Evolutionary conservation across 1,140 invertebrate species (phyloP).

Genomic region (Drosophila guanche): DNA sequence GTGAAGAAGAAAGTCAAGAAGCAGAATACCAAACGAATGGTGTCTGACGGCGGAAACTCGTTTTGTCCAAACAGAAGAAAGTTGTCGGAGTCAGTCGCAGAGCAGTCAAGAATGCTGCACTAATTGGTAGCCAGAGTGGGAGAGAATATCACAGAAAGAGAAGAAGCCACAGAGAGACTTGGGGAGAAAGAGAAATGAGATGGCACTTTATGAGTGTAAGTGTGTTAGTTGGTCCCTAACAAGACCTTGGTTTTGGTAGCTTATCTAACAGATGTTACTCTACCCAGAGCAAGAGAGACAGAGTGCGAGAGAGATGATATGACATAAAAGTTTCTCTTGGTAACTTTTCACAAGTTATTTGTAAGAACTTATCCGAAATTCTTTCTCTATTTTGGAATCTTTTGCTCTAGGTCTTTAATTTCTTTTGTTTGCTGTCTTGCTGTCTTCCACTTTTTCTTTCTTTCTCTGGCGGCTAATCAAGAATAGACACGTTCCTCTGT

Average conservation of each 20-base stretch:
- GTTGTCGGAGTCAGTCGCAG: slow-evolving; percentile 19
- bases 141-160: neutral
- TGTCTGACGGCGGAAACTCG: slow-evolving; percentile 34
- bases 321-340: too few species aligned
- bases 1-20: slow-evolving; percentile 56
- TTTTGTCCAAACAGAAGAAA: slow-evolving; percentile 42
- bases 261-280: too few species aligned
- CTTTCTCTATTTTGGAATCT: neutral
- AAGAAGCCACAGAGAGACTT: neutral
- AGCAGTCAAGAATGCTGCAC: slow-evolving; percentile 37
- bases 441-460: slow-evolving; percentile 37
- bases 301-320: too few species aligned
- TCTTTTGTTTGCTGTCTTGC: slow-evolving; percentile 1
- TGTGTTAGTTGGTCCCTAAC: slow-evolving; percentile 33
- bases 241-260: slow-evolving; percentile 1
- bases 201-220: slow-evolving; percentile 1
- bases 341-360: too few species aligned
- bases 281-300: too few species aligned
- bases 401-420: slow-evolving; percentile 14
- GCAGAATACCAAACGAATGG: slow-evolving; percentile 40
- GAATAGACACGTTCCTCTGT: slow-evolving; percentile 27
- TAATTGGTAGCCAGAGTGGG: slow-evolving; percentile 5
- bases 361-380: too few species aligned
- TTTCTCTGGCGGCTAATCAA: slow-evolving; percentile 34
- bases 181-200: neutral